Base-by-base conservation (phyloP, 2,113 vertebrate genomes). In the Hiodon tergisus region DNA sequence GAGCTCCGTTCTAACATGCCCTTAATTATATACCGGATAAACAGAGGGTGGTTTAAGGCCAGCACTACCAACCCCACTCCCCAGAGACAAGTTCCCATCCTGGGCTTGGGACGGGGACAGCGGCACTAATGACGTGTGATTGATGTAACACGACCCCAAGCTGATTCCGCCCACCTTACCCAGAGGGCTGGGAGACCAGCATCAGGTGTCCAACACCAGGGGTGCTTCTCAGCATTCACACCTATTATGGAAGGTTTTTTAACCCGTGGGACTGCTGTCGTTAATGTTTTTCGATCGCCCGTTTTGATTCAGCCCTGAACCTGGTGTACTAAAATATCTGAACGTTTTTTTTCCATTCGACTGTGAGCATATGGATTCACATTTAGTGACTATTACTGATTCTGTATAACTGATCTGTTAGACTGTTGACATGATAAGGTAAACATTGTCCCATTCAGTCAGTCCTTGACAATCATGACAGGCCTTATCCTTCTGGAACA, bases 401-500 rank as follows among this genome's bases (percentile, higher is more conserved):
- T 31, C 31, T 31, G 31, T 31, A 31, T 31, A 31, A 31, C 31
- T 31, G 31, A 31, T 31, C 31, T 31, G 31, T 31, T 31, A 31
- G 31, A 31, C 31, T 2, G 31, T 31, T 31, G 31, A 31, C 31
- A 31, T 31, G 31, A 31, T 31, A 31, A 31, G 31, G 31, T 31
- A 31, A 31, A 31, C 31, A 31, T 31, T 31, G 31, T 31, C 31
- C 31, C 31, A 31, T 31, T 31, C 31, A 2, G 31, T 31, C 31
- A 0, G 46, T 69, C 73, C 62, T 46, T 69, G 50, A 72, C 69
- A 8, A 4, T 14, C 14, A 48, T 3, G 31, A 31, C 31, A 31
- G 31, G 14, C 0, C 74, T 80, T 83, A 83, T 83, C 75, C 31
- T 73, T 74, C 5, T 2, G 71, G 68, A 75, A 76, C 77, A 81